Conservation (phyloP, 1,140 invertebrate genomes). For the Brachionus rotundiformis region DNA sequence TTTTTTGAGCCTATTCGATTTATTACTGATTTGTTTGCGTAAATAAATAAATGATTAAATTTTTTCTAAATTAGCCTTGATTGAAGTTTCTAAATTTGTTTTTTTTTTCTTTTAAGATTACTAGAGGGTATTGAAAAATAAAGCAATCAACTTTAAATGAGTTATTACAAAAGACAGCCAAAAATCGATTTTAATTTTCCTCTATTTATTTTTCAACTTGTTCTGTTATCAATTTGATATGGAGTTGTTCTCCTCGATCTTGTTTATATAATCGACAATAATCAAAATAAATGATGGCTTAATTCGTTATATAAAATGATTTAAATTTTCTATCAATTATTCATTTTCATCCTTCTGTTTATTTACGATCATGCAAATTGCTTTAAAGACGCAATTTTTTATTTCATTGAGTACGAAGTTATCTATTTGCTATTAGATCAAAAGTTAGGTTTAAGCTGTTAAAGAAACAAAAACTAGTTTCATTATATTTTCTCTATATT, state of each 20-base stretch:
- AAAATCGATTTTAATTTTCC: constrained; percentile 5
- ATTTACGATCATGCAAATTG: constrained; percentile 10
- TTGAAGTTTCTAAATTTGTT: not conserved
- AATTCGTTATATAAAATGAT: not conserved
- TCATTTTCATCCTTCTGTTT: constrained; percentile 13
- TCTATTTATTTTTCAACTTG: constrained; percentile 6
- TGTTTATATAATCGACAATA: constrained; percentile 15
- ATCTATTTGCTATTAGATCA: not conserved
- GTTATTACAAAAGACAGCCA: not conserved
- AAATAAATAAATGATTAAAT: not conserved
- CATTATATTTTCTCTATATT: no score
- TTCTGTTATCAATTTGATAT: not conserved
- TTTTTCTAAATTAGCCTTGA: not conserved
- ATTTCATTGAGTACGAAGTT: not conserved
- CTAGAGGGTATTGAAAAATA: not conserved
- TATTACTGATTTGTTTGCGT: not conserved
- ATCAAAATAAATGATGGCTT: constrained; percentile 19
- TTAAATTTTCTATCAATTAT: constrained; percentile 12
- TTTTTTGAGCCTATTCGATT: not conserved
- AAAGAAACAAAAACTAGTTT: not conserved
- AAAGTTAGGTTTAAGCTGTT: not conserved
- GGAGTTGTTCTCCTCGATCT: not conserved
- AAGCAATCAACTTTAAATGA: not conserved
- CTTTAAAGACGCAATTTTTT: not conserved
- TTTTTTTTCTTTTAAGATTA: not conserved